phyloP scores from a whole-genome alignment of 2,113 vertebrate species.

The Ptilonorhynchus violaceus region DNA sequence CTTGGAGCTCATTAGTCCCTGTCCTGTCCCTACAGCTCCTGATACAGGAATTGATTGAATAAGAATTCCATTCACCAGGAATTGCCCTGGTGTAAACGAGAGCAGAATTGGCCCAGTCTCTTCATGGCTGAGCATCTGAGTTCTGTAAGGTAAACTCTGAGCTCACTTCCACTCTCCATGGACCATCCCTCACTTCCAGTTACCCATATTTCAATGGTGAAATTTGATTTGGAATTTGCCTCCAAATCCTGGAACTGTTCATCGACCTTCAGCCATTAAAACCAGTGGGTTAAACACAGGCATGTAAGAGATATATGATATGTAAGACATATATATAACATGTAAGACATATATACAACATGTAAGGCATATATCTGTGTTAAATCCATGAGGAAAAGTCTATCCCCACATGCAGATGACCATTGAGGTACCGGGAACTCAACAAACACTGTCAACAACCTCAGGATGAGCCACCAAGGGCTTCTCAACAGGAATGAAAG shows the following conservation, averaged over 20 bases:
- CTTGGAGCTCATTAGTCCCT: background rate
- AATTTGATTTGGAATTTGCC: background rate
- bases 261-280: background rate
- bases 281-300: background rate
- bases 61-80: background rate
- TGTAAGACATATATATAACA: background rate
- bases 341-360: background rate
- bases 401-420: background rate
- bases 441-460: background rate
- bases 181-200: background rate
- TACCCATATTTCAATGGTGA: background rate
- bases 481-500: background rate
- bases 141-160: background rate
- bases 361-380: background rate
- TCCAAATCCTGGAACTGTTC: background rate
- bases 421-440: background rate
- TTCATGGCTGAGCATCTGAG: background rate
- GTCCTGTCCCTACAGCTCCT: background rate
- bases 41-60: background rate
- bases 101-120: background rate
- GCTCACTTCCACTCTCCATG: background rate
- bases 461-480: background rate
- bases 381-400: background rate
- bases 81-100: background rate
- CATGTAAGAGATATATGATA: background rate